Evolutionary conservation across 2,888 invertebrate genomes (phyloP).

Genomic region (Spodoptera littoralis): DNA sequence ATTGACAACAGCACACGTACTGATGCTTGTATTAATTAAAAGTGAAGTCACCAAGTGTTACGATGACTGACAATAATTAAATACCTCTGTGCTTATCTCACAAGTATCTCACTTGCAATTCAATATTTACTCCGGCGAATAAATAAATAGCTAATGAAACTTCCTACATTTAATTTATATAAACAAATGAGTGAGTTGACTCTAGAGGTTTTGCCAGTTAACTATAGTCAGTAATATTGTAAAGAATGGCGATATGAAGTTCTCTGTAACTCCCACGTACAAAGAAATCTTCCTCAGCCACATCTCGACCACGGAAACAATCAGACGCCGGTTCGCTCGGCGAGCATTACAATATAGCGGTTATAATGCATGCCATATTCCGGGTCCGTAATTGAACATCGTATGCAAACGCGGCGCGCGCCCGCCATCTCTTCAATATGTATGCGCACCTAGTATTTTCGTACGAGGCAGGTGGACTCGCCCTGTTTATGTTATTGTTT

Average conservation of each 20-base stretch:
- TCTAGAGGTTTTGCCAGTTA: too few relatives aligned
- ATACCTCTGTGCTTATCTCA: conserved; percentile 10
- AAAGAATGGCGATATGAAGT: background rate
- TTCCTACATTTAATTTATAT: background rate
- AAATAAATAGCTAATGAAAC: too few relatives aligned
- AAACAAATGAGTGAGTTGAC: too few relatives aligned
- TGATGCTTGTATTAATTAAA: conserved; percentile 31
- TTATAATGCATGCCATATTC: conserved; percentile 80
- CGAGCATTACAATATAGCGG: conserved; percentile 76
- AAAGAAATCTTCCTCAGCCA: conserved; percentile 55
- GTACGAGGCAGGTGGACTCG: conserved; percentile 75
- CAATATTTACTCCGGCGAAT: background rate
- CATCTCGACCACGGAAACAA: conserved; percentile 64
- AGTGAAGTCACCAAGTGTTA: conserved; percentile 32
- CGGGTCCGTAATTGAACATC: conserved; percentile 84
- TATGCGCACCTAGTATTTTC: conserved; percentile 77
- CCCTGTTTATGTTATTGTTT: conserved; percentile 72
- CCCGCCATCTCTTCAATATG: conserved; percentile 82
- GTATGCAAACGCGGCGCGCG: conserved; percentile 82
- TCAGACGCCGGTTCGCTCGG: conserved; percentile 65
- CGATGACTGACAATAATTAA: conserved; percentile 37
- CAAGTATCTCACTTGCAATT: background rate
- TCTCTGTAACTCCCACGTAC: conserved; percentile 32
- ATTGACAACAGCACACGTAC: background rate
- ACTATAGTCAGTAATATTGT: too few relatives aligned